Evolutionary conservation across 2,888 invertebrate genomes (phyloP).

Genomic region (Rugalucina vietnamica): DNA sequence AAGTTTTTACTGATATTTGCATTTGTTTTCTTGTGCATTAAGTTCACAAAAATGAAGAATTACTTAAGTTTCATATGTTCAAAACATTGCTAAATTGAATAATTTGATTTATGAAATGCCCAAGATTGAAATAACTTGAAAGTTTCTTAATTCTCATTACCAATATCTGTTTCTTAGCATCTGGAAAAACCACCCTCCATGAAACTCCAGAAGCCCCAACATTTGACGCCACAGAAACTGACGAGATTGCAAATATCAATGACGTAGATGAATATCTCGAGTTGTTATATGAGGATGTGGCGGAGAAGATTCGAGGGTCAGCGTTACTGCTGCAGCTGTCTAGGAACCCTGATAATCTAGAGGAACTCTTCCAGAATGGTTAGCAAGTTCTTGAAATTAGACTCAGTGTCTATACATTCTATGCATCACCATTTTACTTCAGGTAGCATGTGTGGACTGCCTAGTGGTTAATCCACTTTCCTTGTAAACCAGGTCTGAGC

Average conservation of each 20-base stretch:
- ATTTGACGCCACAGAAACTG: slow-evolving; percentile 80
- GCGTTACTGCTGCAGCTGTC: slow-evolving; percentile 95
- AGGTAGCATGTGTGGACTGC: too few relatives aligned
- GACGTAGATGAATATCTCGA: slow-evolving; percentile 97
- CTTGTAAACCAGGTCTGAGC: too few relatives aligned
- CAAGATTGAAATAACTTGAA: background rate
- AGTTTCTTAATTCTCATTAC: background rate
- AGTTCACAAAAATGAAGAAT: too few relatives aligned
- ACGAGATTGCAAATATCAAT: slow-evolving; percentile 89
- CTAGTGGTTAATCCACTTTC: too few relatives aligned
- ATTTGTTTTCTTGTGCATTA: too few relatives aligned
- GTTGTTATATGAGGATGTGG: slow-evolving; percentile 94
- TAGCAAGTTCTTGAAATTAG: too few relatives aligned
- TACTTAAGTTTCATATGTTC: too few relatives aligned
- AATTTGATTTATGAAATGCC: background rate
- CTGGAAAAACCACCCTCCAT: slow-evolving; percentile 78
- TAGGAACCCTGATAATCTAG: slow-evolving; percentile 96
- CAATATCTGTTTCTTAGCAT: slow-evolving; percentile 51
- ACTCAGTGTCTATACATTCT: too few relatives aligned
- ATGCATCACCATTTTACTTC: too few relatives aligned
- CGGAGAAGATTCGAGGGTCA: slow-evolving; percentile 95
- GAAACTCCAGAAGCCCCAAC: slow-evolving; percentile 80
- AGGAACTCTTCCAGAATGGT: slow-evolving; percentile 97
- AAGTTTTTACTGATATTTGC: too few relatives aligned
- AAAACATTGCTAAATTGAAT: background rate